These are phyloP conservation scores for Endotricha flammealis DNA, from an alignment of 2,888 invertebrate species.

Conservation along the genomic window DNA sequence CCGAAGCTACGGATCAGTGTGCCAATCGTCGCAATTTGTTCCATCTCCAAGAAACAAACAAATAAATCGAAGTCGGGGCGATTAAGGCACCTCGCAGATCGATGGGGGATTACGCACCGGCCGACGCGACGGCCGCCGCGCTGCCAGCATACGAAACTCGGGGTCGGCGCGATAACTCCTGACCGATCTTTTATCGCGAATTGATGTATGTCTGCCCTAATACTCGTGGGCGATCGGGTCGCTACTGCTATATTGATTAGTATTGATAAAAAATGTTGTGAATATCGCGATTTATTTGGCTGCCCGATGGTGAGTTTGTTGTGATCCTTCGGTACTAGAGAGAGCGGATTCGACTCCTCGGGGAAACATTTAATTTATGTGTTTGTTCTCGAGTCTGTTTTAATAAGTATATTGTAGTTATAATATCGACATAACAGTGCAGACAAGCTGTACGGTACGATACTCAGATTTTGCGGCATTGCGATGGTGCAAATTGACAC, in stretches of 20 bases:
- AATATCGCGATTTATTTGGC: slow-evolving; percentile 12
- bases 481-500: too few relatives aligned
- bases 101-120: slow-evolving; percentile 40
- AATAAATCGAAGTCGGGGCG: slow-evolving; percentile 61
- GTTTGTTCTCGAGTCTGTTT: too few relatives aligned
- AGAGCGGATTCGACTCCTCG: too few relatives aligned
- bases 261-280: slow-evolving; percentile 15
- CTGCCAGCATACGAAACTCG: slow-evolving; percentile 31
- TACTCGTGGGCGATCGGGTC: slow-evolving; percentile 20
- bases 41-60: slow-evolving; percentile 43
- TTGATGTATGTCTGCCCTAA: slow-evolving; percentile 42
- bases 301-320: too few relatives aligned
- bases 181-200: slow-evolving; percentile 48
- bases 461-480: too few relatives aligned
- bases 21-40: slow-evolving; percentile 53
- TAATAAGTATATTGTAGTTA: too few relatives aligned
- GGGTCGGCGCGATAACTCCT: slow-evolving; percentile 24
- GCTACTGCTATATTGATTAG: slow-evolving; percentile 28
- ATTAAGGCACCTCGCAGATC: slow-evolving; percentile 56
- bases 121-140: slow-evolving; percentile 18
- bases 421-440: too few relatives aligned
- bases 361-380: too few relatives aligned
- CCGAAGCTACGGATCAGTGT: slow-evolving; percentile 25
- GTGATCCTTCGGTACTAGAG: too few relatives aligned
- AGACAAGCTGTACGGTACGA: too few relatives aligned